Evolutionary conservation across 2,888 invertebrate species (phyloP), one percentile per base, ranked within the genome.

Genomic region (Drosophila engyochracea): DNA sequence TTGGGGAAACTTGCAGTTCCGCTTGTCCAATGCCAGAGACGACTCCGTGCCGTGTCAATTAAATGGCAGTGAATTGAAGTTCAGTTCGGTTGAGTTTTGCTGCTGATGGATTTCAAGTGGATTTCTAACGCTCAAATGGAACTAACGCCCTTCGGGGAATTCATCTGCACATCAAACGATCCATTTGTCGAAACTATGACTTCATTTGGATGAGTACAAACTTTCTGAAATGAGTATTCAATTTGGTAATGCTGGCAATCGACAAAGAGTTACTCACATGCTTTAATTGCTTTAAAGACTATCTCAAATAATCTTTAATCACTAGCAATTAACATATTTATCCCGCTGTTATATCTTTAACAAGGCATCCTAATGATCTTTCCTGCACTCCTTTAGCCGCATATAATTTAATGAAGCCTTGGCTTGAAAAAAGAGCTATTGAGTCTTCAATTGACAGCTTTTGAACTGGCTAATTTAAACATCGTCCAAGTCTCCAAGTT

Each of bases 1-100:
- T 51, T 64, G 74, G 81, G 78, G 69, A 77, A 70, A 74, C 79
- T 54, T 67, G 74, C 70, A 77, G 78, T 77, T 81, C 74, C 81
- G 81, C 74, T 65, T 74, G 79, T 81, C 81, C 71, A 81, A 80
- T 81, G 68, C 69, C 51, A 57, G 25, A 31, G 31, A 31, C 64
- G 52, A 52, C 68, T 69, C 61, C 64, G 70, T 70, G 81, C 61
- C 64, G 70, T 74, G 81, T 80, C 79, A 77, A 77, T 77, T 80
- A 80, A 76, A 73, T 79, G n/a, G 69, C 51, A 76, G 39, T 66
- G 69, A 52, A 69, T 30, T 57, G 57, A 52, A 69, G 16, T 79
- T 44, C 44, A 71, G 25, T 64, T 62, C 61, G 52, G 31, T n/a
- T 39, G 31, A 61, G 19, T 72, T 39, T 33, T 41, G 54, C 31